Evolutionary conservation across 2,888 invertebrate genomes (phyloP).

Genomic region (Prosopocoilus inquinatus): DNA sequence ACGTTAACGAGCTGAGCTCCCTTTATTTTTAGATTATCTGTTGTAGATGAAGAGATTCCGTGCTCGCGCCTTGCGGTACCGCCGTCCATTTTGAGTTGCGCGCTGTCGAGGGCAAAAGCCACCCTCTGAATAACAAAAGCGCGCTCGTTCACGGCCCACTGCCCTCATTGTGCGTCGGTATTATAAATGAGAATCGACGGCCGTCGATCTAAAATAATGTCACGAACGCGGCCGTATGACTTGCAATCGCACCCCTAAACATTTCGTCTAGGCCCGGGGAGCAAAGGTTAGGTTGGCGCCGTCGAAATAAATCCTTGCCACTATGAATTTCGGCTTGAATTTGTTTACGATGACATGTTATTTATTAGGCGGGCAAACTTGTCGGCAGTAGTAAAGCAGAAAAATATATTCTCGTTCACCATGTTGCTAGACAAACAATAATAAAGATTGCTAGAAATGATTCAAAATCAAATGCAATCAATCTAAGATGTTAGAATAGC

Average conservation of each 20-base stretch:
- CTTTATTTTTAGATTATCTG: constrained; percentile 10
- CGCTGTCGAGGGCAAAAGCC: constrained; percentile 3
- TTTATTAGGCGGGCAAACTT: constrained; percentile 17
- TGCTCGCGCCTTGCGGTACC: not conserved
- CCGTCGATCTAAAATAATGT: constrained; percentile 12
- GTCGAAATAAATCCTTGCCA: constrained; percentile 19
- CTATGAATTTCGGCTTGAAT: constrained; percentile 22
- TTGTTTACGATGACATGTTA: constrained; percentile 16
- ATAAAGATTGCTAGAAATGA: no score
- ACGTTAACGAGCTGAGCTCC: not conserved
- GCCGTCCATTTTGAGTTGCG: constrained; percentile 1
- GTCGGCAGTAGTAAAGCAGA: constrained; percentile 10
- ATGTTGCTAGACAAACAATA: constrained; percentile 15
- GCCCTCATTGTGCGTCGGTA: constrained; percentile 11
- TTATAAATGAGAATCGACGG: constrained; percentile 18
- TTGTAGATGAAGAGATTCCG: constrained; percentile 5
- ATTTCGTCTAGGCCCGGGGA: not conserved
- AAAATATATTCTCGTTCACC: constrained; percentile 10
- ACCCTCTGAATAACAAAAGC: constrained; percentile 6
- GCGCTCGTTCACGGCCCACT: constrained; percentile 12
- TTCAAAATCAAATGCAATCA: no score
- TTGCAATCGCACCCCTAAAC: constrained; percentile 1
- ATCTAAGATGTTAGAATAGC: no score
- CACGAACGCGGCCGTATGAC: constrained; percentile 4
- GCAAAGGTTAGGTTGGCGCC: constrained; percentile 4